Base-by-base conservation (phyloP, 2,888 invertebrate genomes). In the Ectemnius lituratus region DNA sequence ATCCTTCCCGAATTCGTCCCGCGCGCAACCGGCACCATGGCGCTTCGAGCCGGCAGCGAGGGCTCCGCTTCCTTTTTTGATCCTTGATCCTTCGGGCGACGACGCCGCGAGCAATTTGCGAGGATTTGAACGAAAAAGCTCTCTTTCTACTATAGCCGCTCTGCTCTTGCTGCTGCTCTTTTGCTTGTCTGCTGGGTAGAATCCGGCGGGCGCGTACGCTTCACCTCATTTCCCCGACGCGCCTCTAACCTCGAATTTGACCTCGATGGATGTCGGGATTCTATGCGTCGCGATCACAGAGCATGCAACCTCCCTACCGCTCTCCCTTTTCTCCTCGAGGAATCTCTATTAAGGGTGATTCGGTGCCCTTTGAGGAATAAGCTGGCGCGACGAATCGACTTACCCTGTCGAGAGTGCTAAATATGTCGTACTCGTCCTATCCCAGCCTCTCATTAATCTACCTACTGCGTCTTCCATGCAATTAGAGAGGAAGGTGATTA, bases 101-200 rank as follows among this genome's bases (percentile, higher is more conserved):
- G 69, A 75, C 67, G 69, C 71, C 72, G 71, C 70, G 73, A 73
- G 78, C 80, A 79, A 80, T 80, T 80, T 80, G 73, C 78, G 78
- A 78, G 70, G 73, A 78, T 72, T 63, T 65, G 70, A 70, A 66
- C 46, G 78, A 76, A 80, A 74, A 70, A 80, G 62, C 72, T 64
- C 72, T 65, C 64, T 62, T 66, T 49, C 18, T 37, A 11, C 37
- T 37, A 11, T n/a, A 57, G 63, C 59, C 47, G 20, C 49, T 56
- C 65, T 46, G 71, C 37, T 37, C 37, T 11, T 8, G 8, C 37
- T 11, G 37, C 11, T 37, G 37, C 68, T 72, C 76, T 72, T 75
- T 75, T 68, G 45, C 72, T 61, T 70, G 66, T 65, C 74, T 58
- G 14, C 65, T 57, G 28, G 28, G 20, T 46, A 68, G 77, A 77